These are phyloP conservation scores for Sesamia nonagrioides DNA, from an alignment of 1,140 invertebrate species.

Conservation along the genomic window DNA sequence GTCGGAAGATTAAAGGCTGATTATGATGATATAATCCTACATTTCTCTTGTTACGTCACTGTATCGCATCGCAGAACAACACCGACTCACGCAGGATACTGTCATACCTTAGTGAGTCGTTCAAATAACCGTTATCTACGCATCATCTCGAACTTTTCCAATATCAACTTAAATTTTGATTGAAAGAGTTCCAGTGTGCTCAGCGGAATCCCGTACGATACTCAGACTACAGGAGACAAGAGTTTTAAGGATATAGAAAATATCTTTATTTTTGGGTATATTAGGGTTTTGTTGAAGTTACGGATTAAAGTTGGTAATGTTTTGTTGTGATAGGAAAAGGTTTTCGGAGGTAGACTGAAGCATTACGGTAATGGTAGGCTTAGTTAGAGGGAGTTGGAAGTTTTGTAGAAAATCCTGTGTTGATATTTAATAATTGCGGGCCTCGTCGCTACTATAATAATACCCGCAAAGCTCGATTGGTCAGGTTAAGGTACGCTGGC, in stretches of 20 bases:
- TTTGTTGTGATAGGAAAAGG: background rate
- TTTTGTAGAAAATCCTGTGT: too few relatives aligned
- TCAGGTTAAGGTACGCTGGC: too few relatives aligned
- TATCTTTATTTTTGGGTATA: background rate
- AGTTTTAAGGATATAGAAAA: background rate
- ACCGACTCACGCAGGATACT: background rate
- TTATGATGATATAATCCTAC: too few relatives aligned
- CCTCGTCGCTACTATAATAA: too few relatives aligned
- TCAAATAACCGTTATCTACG: conserved; percentile 16
- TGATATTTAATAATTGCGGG: too few relatives aligned
- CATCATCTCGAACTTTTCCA: conserved; percentile 35
- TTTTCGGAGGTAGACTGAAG: too few relatives aligned
- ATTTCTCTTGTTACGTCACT: background rate
- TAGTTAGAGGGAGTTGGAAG: too few relatives aligned
- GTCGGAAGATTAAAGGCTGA: too few relatives aligned
- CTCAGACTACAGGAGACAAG: background rate
- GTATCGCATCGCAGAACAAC: background rate
- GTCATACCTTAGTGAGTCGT: background rate
- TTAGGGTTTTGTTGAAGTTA: conserved; percentile 4
- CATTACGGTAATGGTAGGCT: too few relatives aligned
- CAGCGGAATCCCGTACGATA: conserved; percentile 6
- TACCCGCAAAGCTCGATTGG: too few relatives aligned
- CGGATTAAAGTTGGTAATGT: background rate
- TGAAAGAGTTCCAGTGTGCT: conserved; percentile 30
- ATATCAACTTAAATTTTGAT: conserved; percentile 43